Evolutionary conservation across 2,113 vertebrate species (phyloP), one percentile per base, ranked within the genome.

Genomic region (Anarhynchus alexandrinus): DNA sequence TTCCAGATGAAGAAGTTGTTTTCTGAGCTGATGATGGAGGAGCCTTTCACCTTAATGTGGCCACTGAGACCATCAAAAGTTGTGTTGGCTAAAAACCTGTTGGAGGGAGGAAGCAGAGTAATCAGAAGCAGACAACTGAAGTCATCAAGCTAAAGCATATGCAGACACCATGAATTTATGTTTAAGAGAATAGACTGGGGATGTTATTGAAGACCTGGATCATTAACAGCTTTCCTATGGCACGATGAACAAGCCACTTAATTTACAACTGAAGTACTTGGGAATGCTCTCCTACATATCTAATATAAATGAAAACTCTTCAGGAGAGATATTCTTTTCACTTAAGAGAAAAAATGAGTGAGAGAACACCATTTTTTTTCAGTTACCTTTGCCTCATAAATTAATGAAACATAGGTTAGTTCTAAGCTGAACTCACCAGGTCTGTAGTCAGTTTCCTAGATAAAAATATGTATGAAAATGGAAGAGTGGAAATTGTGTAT

Each of bases 1-100:
- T 99, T 99, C 99, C 99, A 99, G 59, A 99, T 98, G 84, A 99
- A 99, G 96, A 99, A 99, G 54, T 99, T 98, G 96, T 99, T 99
- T 94, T 99, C 98, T 81, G 99, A 99, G 86, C 99, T 98, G 92
- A 99, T 78, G 70, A 99, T 95, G 36, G 99, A 99, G n/a, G 98
- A 98, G 2, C 97, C 97, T 94, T 99, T 98, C 76, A 99, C 99
- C 90, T 94, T 98, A 96, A 99, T 98, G 72, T 97, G 98, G 29
- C 99, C 99, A 45, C 99, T 99, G 91, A 99, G 98, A 61, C 99
- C 99, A 8, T 98, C 98, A 97, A 99, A 99, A 73, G 98, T 99
- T 66, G 99, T 99, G 97, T 99, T 99, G 97, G 98, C 98, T 96
- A 99, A 98, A 97, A 99, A 99, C 97, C 99, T 99, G 54, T 86